Evolutionary conservation across 2,888 invertebrate genomes (phyloP).

Genomic region (Tachystola acroxantha): DNA sequence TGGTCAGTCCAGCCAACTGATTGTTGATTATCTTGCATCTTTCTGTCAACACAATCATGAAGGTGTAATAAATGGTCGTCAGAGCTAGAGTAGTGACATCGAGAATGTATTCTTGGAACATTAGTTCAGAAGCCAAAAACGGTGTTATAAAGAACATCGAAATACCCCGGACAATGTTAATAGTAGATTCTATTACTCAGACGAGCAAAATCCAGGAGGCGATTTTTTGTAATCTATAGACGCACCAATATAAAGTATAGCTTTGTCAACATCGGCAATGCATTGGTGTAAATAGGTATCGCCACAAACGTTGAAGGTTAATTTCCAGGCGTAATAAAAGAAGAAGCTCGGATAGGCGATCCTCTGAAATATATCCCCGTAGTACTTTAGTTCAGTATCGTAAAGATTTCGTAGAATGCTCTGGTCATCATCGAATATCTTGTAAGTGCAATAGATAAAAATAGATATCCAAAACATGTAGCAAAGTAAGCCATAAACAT

Average conservation of each 20-base stretch:
- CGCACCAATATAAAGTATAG: slow-evolving; percentile 33
- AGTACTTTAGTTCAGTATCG: slow-evolving; percentile 45
- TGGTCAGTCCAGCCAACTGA: slow-evolving; percentile 31
- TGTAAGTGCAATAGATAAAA: slow-evolving; percentile 41
- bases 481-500: slow-evolving; percentile 28
- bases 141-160: slow-evolving; percentile 27
- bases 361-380: slow-evolving; percentile 50
- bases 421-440: slow-evolving; percentile 35
- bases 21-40: slow-evolving; percentile 44
- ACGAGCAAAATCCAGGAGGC: slow-evolving; percentile 24
- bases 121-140: slow-evolving; percentile 35
- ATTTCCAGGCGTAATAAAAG: slow-evolving; percentile 37
- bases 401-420: slow-evolving; percentile 47
- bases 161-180: slow-evolving; percentile 35
- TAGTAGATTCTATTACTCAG: slow-evolving; percentile 22
- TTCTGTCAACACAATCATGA: slow-evolving; percentile 29
- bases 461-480: slow-evolving; percentile 29
- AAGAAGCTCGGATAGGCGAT: slow-evolving; percentile 30
- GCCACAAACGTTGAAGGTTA: slow-evolving; percentile 35
- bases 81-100: slow-evolving; percentile 36
- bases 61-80: slow-evolving; percentile 35
- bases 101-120: slow-evolving; percentile 40
- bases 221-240: slow-evolving; percentile 31
- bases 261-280: slow-evolving; percentile 37
- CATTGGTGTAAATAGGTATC: slow-evolving; percentile 26